Conservation (phyloP, 2,113 vertebrate species). For the Elgaria multicarinata region DNA sequence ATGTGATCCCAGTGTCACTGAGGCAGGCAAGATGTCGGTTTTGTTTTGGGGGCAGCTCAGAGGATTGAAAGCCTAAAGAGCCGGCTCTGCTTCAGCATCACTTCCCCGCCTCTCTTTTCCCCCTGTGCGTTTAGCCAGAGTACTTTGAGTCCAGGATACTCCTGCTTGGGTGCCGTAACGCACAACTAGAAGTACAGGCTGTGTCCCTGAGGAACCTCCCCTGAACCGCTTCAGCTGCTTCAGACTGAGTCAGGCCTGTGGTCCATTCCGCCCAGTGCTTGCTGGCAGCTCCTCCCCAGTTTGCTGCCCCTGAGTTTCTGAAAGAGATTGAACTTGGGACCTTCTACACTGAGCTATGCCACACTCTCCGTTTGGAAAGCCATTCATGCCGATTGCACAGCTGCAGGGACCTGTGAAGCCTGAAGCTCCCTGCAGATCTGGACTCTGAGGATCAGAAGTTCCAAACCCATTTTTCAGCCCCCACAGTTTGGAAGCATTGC, state of each 20-base stretch:
- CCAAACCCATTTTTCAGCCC: not conserved
- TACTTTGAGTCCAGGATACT: not conserved
- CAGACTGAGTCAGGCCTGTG: not conserved
- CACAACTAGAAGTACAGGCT: not conserved
- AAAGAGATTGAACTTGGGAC: not conserved
- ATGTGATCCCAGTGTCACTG: not conserved
- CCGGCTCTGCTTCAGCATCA: not conserved
- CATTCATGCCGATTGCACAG: not conserved
- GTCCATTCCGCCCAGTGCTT: not conserved
- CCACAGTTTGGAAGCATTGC: not conserved
- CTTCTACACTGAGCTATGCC: too few relatives aligned
- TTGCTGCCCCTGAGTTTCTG: not conserved
- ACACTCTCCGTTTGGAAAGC: not conserved
- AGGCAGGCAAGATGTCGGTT: not conserved
- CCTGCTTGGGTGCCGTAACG: not conserved
- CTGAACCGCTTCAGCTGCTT: too few relatives aligned
- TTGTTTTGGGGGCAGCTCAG: not conserved
- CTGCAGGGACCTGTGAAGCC: not conserved
- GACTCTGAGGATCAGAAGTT: not conserved
- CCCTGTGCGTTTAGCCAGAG: not conserved
- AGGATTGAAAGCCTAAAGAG: not conserved
- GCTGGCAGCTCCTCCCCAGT: not conserved
- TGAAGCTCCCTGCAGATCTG: not conserved
- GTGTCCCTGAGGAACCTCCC: too few relatives aligned
- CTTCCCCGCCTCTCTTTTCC: not conserved